Conservation (phyloP, 2,113 vertebrate genomes). For the Hepsetus odoe region DNA sequence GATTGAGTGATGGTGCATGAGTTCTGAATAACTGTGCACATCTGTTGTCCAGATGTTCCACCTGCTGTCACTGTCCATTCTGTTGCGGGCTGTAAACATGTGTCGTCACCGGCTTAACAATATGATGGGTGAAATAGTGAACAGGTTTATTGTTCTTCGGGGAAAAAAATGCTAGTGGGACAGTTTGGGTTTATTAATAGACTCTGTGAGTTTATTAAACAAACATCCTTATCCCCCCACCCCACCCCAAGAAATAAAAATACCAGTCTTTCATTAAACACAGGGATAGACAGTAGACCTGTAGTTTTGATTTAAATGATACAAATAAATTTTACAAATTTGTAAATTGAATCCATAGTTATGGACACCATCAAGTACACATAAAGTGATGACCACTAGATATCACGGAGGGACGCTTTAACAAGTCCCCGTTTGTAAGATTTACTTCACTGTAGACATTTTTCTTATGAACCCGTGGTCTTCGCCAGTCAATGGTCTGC, state of each 20-base stretch:
- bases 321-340: too few relatives aligned
- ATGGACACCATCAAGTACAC: too few relatives aligned
- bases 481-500: conserved; percentile 20
- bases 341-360: too few relatives aligned
- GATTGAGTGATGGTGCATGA: neutral
- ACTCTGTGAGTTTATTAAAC: neutral
- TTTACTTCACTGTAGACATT: conserved; percentile 18
- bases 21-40: conserved; percentile 1
- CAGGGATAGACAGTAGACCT: neutral
- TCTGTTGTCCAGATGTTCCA: conserved; percentile 46
- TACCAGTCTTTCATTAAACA: too few relatives aligned
- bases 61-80: conserved; percentile 31
- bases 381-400: too few relatives aligned
- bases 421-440: neutral
- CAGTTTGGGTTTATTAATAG: neutral
- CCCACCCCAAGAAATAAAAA: too few relatives aligned
- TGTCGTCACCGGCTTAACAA: neutral
- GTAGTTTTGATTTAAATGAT: too few relatives aligned
- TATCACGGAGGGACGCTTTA: neutral
- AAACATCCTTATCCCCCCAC: neutral
- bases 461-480: neutral
- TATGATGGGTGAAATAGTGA: neutral
- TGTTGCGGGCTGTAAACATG: conserved; percentile 11
- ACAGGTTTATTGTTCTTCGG: conserved; percentile 3
- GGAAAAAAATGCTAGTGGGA: neutral